These are phyloP conservation scores for Nomada hirtipes DNA, from an alignment of 2,888 invertebrate genomes.

Conservation along the genomic window DNA sequence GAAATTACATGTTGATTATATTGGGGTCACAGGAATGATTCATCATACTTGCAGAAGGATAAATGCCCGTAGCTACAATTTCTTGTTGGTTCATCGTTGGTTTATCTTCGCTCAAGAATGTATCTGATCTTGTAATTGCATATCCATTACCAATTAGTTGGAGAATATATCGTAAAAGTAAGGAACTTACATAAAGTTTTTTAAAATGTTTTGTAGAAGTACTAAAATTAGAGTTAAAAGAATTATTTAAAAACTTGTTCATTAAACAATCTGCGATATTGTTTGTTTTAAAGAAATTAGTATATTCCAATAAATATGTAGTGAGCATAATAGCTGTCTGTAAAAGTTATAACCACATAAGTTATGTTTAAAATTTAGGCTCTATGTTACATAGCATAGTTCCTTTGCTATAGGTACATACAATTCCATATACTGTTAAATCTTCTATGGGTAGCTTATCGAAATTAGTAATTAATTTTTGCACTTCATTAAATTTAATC, in stretches of 20 bases:
- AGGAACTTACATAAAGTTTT: conserved; percentile 87
- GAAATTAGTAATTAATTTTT: conserved; percentile 90
- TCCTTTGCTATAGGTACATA: conserved; percentile 82
- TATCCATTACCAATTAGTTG: conserved; percentile 94
- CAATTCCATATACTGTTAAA: conserved; percentile 89
- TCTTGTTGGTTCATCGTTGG: conserved; percentile 79
- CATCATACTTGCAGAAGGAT: conserved; percentile 94
- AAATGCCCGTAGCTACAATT: conserved; percentile 92
- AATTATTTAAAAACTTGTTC: conserved; percentile 72
- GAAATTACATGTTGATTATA: conserved; percentile 89
- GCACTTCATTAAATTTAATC: conserved; percentile 87
- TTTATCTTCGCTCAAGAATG: conserved; percentile 62
- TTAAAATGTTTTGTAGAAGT: conserved; percentile 67
- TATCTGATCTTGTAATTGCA: conserved; percentile 85
- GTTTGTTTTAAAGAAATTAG: conserved; percentile 87
- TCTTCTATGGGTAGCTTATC: conserved; percentile 88
- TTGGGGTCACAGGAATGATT: conserved; percentile 97
- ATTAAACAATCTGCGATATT: conserved; percentile 79
- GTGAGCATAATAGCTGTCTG: conserved; percentile 89
- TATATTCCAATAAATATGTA: conserved; percentile 88
- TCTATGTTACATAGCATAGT: neutral
- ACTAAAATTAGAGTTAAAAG: conserved; percentile 69
- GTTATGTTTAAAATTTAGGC: neutral
- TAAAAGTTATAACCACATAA: conserved; percentile 60
- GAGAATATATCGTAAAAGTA: conserved; percentile 90